These are phyloP conservation scores for Baryphthengus martii DNA, from an alignment of 2,113 vertebrate species.

Conservation along the genomic window DNA sequence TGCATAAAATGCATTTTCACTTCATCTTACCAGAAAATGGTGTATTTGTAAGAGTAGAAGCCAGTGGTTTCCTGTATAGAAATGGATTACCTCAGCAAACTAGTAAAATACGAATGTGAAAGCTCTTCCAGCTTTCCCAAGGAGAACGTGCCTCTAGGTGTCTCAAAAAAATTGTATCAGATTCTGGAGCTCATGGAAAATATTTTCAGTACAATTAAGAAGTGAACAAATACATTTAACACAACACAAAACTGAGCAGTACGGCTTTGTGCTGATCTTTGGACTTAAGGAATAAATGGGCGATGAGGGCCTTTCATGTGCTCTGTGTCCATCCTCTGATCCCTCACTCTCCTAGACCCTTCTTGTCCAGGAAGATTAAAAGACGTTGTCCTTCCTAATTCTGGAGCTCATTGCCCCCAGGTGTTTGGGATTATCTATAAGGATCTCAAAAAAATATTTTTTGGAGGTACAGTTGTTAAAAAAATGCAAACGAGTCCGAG, in stretches of 20 bases:
- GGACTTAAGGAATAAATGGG: not conserved
- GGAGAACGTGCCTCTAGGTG: not conserved
- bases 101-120: not conserved
- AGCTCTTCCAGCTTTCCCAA: not conserved
- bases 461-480: not conserved
- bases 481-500: not conserved
- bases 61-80: not conserved
- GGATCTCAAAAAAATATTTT: not conserved
- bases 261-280: not conserved
- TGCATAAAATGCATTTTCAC: too few species aligned
- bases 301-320: not conserved
- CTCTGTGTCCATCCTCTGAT: not conserved
- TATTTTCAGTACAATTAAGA: not conserved
- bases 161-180: not conserved
- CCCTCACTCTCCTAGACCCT: not conserved
- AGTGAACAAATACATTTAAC: not conserved
- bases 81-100: not conserved
- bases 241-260: not conserved
- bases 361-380: not conserved
- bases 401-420: not conserved
- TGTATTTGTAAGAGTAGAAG: not conserved
- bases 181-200: not conserved
- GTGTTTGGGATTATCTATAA: not conserved
- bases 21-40: not conserved
- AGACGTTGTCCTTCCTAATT: not conserved